Base-by-base conservation (phyloP, 2,113 vertebrate genomes). In the Apodemus speciosus region DNA sequence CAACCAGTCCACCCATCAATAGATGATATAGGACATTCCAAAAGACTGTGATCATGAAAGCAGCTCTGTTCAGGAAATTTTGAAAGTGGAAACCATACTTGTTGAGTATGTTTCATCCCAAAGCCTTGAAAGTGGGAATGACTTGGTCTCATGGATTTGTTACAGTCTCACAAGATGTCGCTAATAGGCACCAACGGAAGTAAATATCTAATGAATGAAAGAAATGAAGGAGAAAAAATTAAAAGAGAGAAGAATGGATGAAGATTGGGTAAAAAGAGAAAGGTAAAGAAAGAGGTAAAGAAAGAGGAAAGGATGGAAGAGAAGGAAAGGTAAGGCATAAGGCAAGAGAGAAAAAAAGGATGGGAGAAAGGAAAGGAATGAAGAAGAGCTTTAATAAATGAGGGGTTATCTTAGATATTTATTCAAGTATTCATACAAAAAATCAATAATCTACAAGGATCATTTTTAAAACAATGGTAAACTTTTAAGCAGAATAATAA, bases 281-380 rank as follows among this genome's bases (percentile, higher is more conserved):
- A 80, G 21, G 35, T 38, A n/a, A n/a, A n/a, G 23, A 23, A 62
- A 75, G 8, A 69, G 20, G 53, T 9, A 20, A 32, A 16, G 32
- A 40, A 40, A 11, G 46, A 2, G 10, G 11, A 21, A 21, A 84
- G 18, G 2, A 3, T 8, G 11, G 13, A 18, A 25, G 20, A 13
- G 25, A 18, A 32, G 32, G 6, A 14, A 10, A 11, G 10, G n/a
- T 18, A 9, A 20, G 49, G 0, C 16, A 56, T 56, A 62, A 62
- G 23, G 23, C 23, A 60, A 21, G 21, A 35, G 18, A 43, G 20
- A 43, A 21, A 15, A 10, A 20, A 15, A 16, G 11, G 27, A n/a
- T 9, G 30, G 6, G 27, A 0, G 16, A 1, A 4, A 10, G 1
- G 23, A 0, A 16, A 13, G 5, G 35, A 1, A 69, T 7, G 30